A percentile compares a stretch with the other conserved stretches of the same genome.
These are phyloP conservation scores for Ciconia boyciana DNA, from an alignment of 2,113 vertebrate genomes.

Conservation along the genomic window DNA sequence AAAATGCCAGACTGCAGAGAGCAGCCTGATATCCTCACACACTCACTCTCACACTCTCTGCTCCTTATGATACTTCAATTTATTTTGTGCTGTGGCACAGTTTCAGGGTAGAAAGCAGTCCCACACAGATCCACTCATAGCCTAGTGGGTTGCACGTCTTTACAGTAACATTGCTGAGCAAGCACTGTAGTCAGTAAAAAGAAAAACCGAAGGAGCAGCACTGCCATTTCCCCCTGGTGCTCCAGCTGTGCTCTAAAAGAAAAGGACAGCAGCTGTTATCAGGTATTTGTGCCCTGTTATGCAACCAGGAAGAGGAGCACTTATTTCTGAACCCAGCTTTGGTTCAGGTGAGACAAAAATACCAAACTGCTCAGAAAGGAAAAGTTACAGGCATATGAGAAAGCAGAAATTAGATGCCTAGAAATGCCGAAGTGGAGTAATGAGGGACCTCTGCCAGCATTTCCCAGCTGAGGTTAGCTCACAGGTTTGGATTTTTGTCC, in stretches of 20 bases:
- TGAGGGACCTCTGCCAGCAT: background rate
- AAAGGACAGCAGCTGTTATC: background rate
- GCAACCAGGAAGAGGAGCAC: background rate
- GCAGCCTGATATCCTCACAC: background rate
- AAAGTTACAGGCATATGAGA: background rate
- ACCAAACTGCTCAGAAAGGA: background rate
- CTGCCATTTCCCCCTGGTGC: background rate
- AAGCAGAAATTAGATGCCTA: background rate
- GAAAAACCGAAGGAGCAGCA: background rate
- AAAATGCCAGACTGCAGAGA: background rate
- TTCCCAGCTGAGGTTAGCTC: background rate
- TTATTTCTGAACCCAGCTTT: background rate
- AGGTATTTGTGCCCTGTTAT: background rate
- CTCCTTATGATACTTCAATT: background rate
- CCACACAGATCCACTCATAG: background rate
- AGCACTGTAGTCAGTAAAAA: background rate
- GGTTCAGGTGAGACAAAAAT: background rate
- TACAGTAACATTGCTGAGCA: background rate
- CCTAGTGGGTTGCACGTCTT: background rate
- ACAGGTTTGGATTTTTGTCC: background rate
- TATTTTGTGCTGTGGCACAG: background rate
- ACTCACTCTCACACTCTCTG: background rate
- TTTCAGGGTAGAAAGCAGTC: background rate
- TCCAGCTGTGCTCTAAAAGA: background rate
- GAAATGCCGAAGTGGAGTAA: background rate